Base-by-base conservation (phyloP, 2,888 invertebrate species). In the Habroteleia sp. region DNA sequence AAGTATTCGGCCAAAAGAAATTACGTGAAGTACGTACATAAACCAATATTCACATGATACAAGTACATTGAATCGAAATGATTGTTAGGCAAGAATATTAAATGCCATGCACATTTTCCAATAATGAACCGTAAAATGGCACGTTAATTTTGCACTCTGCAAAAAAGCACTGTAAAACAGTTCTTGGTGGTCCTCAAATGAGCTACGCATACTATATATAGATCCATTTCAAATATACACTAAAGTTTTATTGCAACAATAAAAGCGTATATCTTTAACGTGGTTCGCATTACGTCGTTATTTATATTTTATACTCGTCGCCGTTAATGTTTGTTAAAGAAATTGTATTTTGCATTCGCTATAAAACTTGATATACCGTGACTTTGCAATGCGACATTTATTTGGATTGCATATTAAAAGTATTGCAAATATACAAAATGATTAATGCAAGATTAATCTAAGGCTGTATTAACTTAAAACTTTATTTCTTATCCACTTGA, bases 221-320 rank as follows among this genome's bases (percentile, higher is more conserved):
- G 35, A 17, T 27, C 7, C 52, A 65, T 65, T 65, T 42, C 52
- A 27, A 52, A 65, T 65, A 35, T 44, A 42, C 42, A 35, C 42
- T 63, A 63, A 42, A 52, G 10, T 65, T 65, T 65, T 52, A 65
- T 52, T 52, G 52, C 52, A 33, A 52, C 42, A 42, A 25, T 65
- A 65, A 65, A 52, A 65, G 42, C 35, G 29, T 31, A 35, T 31
- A 31, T 52, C 52, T 52, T 52, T 13, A 65, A 52, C 63, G 35
- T 41, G 41, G 14, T 20, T 23, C 16, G 8, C 39, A 7, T 50
- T 31, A 41, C 63, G 31, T 11, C 14, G 46, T 50, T 50, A 50
- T 63, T 63, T 41, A 41, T 23, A 11, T 63, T 63, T 48, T 63
- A 50, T 63, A 41, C 20, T 20, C 41, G 16, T 23, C 11, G 8